Conservation (phyloP, 2,888 invertebrate species). For the Meteorus cinctellus region DNA sequence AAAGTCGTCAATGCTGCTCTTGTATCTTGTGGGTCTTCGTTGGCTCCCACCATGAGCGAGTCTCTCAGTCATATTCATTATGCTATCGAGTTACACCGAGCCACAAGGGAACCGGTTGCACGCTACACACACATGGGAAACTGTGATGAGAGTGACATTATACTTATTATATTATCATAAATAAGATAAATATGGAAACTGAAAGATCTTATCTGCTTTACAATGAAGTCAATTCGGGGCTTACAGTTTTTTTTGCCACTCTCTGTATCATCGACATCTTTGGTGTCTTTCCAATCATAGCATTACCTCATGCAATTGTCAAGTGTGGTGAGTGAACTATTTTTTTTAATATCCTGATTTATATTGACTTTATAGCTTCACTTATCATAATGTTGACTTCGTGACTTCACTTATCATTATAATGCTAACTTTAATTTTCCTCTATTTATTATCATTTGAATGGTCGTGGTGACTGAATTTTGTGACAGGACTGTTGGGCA, state of each 20-base stretch:
- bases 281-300: slow-evolving; percentile 87
- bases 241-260: slow-evolving; percentile 82
- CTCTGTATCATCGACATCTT: slow-evolving; percentile 88
- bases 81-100: slow-evolving; percentile 61
- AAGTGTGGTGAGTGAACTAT: slow-evolving; percentile 79
- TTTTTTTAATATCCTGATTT: slow-evolving; percentile 6
- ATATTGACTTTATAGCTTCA: slow-evolving; percentile 16
- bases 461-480: slow-evolving; percentile 30
- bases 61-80: slow-evolving; percentile 55
- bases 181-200: slow-evolving; percentile 58
- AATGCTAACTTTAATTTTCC: slow-evolving; percentile 5
- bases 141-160: slow-evolving; percentile 9
- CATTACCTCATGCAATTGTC: slow-evolving; percentile 84
- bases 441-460: slow-evolving; percentile 27
- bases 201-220: slow-evolving; percentile 61
- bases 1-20: slow-evolving; percentile 17
- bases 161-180: slow-evolving; percentile 1
- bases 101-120: slow-evolving; percentile 62
- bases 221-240: slow-evolving; percentile 70
- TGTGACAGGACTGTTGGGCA: slow-evolving; percentile 80
- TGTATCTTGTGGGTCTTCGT: slow-evolving; percentile 64
- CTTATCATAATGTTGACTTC: slow-evolving; percentile 7
- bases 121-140: slow-evolving; percentile 35
- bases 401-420: not conserved
- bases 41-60: slow-evolving; percentile 49